Base-by-base conservation (phyloP, 2,888 invertebrate genomes). In the Pachliopta kotzebuea region DNA sequence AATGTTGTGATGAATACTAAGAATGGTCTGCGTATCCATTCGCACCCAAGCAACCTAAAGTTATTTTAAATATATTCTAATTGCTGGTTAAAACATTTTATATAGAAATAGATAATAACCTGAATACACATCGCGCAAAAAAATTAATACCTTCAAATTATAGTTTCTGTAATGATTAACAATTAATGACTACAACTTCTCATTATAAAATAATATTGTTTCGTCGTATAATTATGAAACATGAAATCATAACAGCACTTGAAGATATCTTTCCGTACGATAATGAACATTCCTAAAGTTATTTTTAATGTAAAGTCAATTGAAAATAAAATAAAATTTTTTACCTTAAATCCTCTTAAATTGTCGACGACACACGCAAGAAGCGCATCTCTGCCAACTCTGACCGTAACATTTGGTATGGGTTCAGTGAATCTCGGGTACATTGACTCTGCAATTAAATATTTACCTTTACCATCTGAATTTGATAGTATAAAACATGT, bases 321-420 rank as follows among this genome's bases (percentile, higher is more conserved):
- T 26, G 3, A 4, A 26, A 26, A 26, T 26, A 4, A 26, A 26
- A 4, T 4, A 3, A 26, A 26, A 42, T 42, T 14, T 24, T 31
- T 56, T 37, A 96, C 98, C 95, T 97, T 96, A 84, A 95, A 97
- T 73, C 94, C 94, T 83, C 95, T 95, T 67, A 98, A 93, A 87
- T 97, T 97, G 86, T 97, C 97, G 64, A 98, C 97, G 70, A 97
- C 96, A 81, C 98, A 98, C 60, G 97, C 96, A 72, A 98, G 92
- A 61, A 97, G 88, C 20, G 97, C 97, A 84, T 98, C 97, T 70
- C 96, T 92, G 50, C 97, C 97, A 56, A 96, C 94, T 56, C 96
- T 96, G 66, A 97, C 97, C 24, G 98, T 98, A 74, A 97, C 96
- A 88, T 98, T 98, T 54, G 96, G 96, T 80, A 98, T 96, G 66